A percentile compares a stretch with the other conserved stretches of the same genome.
phyloP scores from a whole-genome alignment of 2,888 invertebrate genomes.

The Spisula solida region DNA sequence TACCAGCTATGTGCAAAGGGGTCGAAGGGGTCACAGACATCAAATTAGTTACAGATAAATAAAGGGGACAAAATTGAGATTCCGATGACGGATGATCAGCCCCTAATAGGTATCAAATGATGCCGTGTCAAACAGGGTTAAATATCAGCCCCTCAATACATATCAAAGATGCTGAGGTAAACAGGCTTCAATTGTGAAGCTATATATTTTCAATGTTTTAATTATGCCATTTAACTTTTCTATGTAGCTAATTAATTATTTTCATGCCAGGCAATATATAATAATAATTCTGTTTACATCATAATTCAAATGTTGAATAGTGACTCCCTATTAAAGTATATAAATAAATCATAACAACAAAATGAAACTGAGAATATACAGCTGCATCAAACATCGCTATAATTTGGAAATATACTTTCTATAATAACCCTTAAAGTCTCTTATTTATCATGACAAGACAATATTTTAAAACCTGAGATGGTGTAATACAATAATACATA shows the following conservation, averaged over 20 bases:
- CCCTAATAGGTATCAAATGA: background rate
- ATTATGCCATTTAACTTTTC: too few species aligned
- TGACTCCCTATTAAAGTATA: too few species aligned
- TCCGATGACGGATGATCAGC: background rate
- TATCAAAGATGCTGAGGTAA: background rate
- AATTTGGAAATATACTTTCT: too few species aligned
- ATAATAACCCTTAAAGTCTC: too few species aligned
- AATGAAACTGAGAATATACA: too few species aligned
- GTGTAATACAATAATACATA: background rate
- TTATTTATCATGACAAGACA: background rate
- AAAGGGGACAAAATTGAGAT: constrained; percentile 15
- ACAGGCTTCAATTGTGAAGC: background rate
- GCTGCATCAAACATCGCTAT: too few species aligned
- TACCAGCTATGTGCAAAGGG: background rate
- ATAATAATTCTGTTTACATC: too few species aligned
- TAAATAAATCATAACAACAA: too few species aligned
- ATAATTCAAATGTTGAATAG: too few species aligned
- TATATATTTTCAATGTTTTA: too few species aligned
- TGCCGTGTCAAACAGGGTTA: background rate
- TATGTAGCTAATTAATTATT: too few species aligned
- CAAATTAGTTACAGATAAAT: background rate
- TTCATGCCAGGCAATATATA: too few species aligned
- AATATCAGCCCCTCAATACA: background rate
- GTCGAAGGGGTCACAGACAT: constrained; percentile 2
- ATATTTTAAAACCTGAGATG: background rate